A percentile compares a stretch with the other conserved stretches of the same genome.
Evolutionary conservation across 2,113 vertebrate species (phyloP).

Genomic region (Nothoprocta pentlandii): DNA sequence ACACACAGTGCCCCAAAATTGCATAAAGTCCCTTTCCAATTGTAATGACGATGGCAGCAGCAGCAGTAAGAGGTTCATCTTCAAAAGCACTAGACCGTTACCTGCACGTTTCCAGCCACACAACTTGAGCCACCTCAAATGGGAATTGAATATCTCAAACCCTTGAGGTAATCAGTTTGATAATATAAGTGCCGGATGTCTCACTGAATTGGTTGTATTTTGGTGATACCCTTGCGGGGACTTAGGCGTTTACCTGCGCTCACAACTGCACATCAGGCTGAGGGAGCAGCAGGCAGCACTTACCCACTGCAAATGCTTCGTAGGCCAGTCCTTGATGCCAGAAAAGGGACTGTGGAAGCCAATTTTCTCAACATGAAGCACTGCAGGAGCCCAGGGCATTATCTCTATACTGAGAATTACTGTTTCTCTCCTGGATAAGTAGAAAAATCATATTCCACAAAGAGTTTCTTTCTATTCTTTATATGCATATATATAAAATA

Average conservation of each 20-base stretch:
- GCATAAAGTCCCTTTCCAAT: background rate
- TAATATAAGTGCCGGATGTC: background rate
- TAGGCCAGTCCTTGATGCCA: background rate
- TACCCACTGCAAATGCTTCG: background rate
- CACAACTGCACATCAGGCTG: background rate
- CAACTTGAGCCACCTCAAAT: no score
- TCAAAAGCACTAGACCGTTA: background rate
- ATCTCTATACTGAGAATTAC: background rate
- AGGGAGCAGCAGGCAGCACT: background rate
- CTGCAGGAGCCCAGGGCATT: background rate
- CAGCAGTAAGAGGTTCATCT: background rate
- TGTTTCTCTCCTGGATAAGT: background rate
- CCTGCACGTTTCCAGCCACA: background rate
- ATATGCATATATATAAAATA: background rate
- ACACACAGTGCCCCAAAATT: background rate
- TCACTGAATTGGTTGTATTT: background rate
- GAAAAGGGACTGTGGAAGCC: background rate
- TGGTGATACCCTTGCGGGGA: background rate
- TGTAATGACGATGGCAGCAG: background rate
- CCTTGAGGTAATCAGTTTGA: background rate
- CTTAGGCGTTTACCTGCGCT: background rate
- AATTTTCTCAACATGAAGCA: background rate
- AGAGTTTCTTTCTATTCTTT: background rate
- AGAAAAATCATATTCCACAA: background rate
- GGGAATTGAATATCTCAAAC: background rate